Conservation (phyloP, 2,797 vertebrate genomes). For the Neosilurus hyrtlii region DNA sequence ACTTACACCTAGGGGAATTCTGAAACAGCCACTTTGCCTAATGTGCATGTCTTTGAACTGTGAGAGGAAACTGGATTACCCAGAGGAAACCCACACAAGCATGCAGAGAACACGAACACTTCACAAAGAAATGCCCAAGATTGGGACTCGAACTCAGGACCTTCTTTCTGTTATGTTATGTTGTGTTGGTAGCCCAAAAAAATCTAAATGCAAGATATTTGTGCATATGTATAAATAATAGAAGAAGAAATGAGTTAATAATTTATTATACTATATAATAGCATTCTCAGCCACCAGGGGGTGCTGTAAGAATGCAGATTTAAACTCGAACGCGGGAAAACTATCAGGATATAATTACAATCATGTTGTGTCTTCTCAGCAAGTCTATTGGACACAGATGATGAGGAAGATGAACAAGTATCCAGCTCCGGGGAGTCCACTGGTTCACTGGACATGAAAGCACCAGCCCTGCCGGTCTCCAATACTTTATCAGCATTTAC, state of each 20-base stretch:
- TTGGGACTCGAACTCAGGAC: no score
- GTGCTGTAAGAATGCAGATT: neutral
- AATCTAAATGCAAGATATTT: neutral
- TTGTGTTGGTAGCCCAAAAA: no score
- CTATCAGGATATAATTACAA: neutral
- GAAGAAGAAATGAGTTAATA: neutral
- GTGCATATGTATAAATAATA: neutral
- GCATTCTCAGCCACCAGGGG: neutral
- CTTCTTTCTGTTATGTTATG: no score
- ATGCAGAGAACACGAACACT: no score
- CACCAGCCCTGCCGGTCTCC: neutral
- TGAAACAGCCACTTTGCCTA: no score
- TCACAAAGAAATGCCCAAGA: no score
- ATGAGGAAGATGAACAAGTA: conserved; percentile 42
- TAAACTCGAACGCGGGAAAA: neutral
- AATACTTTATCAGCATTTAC: conserved; percentile 56
- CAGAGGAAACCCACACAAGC: no score
- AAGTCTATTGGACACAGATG: neutral
- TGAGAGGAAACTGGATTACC: no score
- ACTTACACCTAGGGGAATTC: no score
- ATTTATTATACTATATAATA: neutral
- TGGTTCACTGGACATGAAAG: conserved; percentile 2
- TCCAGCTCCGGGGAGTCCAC: conserved; percentile 50
- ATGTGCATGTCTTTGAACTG: no score
- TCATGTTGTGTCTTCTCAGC: neutral